These are phyloP conservation scores for Cyclophora albipunctata DNA, from an alignment of 2,888 invertebrate genomes.

Conservation along the genomic window DNA sequence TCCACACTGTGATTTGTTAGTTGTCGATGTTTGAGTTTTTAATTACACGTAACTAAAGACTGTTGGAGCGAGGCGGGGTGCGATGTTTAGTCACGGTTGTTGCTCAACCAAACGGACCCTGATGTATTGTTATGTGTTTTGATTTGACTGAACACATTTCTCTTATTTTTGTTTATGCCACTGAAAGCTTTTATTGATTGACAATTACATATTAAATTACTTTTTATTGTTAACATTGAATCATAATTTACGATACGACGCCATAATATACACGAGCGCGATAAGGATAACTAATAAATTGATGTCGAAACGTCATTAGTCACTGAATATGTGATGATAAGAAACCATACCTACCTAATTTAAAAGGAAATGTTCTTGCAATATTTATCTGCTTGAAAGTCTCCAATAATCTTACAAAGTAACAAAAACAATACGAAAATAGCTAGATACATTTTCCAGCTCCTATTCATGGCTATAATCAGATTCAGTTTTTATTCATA, in stretches of 20 bases:
- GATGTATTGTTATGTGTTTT: constrained; percentile 31
- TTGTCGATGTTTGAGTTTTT: constrained; percentile 71
- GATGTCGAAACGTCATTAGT: constrained; percentile 57
- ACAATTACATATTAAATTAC: constrained; percentile 33
- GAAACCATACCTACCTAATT: constrained; percentile 40
- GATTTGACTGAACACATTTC: constrained; percentile 22
- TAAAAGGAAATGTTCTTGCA: too few relatives aligned
- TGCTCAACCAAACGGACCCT: constrained; percentile 29
- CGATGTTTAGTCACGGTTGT: constrained; percentile 53
- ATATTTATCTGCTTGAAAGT: too few relatives aligned
- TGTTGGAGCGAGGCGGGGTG: constrained; percentile 60
- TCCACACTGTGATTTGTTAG: constrained; percentile 55
- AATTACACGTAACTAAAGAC: constrained; percentile 68
- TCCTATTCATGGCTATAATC: too few relatives aligned
- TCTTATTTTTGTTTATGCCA: constrained; percentile 13
- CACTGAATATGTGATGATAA: constrained; percentile 41
- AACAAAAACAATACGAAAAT: too few relatives aligned
- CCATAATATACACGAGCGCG: constrained; percentile 27
- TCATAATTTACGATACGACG: constrained; percentile 35
- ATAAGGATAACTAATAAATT: constrained; percentile 33
- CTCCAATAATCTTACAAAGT: too few relatives aligned
- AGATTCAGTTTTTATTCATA: too few relatives aligned
- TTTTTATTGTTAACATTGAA: constrained; percentile 29
- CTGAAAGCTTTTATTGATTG: constrained; percentile 34
- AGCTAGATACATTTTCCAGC: too few relatives aligned